Evolutionary conservation across 1,140 invertebrate genomes (phyloP).

Genomic region (Heliconius hermathena): DNA sequence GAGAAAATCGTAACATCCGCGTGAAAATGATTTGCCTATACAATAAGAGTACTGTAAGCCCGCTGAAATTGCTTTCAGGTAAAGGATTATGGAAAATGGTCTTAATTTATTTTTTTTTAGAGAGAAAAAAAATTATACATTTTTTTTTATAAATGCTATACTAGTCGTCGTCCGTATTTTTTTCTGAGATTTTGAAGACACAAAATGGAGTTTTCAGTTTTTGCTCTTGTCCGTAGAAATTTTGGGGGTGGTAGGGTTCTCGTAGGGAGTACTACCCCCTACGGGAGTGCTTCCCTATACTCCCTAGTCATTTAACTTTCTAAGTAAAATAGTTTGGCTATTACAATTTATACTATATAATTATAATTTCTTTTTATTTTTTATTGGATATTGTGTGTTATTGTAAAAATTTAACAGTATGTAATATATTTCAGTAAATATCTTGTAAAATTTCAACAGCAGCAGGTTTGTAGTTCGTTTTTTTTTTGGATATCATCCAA

Average conservation of each 20-base stretch:
- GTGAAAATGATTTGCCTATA: neutral
- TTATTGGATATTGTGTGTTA: neutral
- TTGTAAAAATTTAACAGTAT: neutral
- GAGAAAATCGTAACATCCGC: neutral
- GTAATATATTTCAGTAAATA: neutral
- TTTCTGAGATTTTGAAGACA: no score
- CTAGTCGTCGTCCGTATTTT: neutral
- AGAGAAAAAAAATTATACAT: no score
- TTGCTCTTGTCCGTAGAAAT: no score
- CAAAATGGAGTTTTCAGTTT: no score
- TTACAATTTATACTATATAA: no score
- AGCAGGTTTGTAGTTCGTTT: no score
- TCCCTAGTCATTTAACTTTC: no score
- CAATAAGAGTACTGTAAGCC: neutral
- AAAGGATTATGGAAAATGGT: neutral
- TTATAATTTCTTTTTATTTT: neutral
- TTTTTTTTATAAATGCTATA: no score
- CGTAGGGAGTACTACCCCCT: no score
- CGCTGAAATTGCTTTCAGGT: neutral
- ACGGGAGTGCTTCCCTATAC: no score
- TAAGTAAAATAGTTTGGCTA: no score
- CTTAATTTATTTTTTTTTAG: neutral
- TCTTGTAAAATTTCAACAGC: neutral
- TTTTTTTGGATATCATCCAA: neutral
- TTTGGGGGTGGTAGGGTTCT: no score